These are phyloP conservation scores for Labroides dimidiatus DNA, from an alignment of 2,797 vertebrate species.

Conservation along the genomic window DNA sequence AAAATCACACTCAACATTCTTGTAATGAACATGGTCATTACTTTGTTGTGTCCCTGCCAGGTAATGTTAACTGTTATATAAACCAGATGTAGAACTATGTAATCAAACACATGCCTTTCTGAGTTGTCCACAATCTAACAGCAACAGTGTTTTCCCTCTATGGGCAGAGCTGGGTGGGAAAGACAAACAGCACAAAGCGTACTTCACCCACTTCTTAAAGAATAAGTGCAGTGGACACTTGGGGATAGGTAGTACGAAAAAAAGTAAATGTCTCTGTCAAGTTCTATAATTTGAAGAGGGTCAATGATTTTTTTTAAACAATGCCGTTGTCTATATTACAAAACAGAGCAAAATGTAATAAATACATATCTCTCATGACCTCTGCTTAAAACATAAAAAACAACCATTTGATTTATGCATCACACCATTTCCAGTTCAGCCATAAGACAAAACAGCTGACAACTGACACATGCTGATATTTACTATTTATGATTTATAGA, in stretches of 20 bases:
- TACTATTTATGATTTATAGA: not conserved
- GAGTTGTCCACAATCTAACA: conserved; percentile 28
- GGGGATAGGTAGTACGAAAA: not conserved
- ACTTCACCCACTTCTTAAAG: not conserved
- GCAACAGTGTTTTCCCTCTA: conserved; percentile 39
- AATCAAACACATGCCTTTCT: conserved; percentile 45
- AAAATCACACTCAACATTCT: not conserved
- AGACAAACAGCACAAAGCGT: conserved; percentile 31
- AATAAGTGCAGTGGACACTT: not conserved
- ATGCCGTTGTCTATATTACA: not conserved
- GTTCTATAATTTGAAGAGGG: not conserved
- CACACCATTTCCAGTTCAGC: not conserved
- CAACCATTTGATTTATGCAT: not conserved
- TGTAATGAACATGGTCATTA: not conserved
- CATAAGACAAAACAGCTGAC: not conserved
- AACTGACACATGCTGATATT: not conserved
- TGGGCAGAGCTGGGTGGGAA: conserved; percentile 31
- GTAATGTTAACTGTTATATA: conserved; percentile 13
- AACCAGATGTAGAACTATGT: conserved; percentile 40
- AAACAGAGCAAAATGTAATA: not conserved
- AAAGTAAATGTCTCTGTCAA: not conserved
- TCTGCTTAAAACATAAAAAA: no score
- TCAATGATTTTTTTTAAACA: not conserved
- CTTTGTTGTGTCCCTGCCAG: conserved; percentile 13
- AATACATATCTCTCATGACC: not conserved